Evolutionary conservation across 2,797 vertebrate species (phyloP).

Genomic region (Hippocampus kuda): DNA sequence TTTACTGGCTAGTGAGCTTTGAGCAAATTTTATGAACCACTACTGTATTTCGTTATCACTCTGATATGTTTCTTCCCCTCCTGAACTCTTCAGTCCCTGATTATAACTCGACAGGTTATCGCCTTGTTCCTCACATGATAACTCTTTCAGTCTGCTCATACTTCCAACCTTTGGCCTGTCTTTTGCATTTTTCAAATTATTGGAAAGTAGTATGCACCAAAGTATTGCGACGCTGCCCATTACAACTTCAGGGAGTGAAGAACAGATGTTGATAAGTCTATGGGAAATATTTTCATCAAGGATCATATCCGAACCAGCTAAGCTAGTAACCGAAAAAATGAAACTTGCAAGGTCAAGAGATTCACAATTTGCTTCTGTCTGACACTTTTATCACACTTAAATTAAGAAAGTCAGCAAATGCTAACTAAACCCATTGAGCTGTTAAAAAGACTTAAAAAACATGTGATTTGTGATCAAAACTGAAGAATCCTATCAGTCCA

Average conservation of each 20-base stretch:
- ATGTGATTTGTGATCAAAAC: no score
- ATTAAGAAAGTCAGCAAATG: no score
- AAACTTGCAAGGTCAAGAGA: background rate
- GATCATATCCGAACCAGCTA: no score
- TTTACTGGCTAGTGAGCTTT: constrained; percentile 11
- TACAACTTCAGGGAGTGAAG: background rate
- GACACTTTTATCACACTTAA: background rate
- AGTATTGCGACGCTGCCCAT: background rate
- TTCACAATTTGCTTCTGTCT: background rate
- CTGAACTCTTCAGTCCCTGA: constrained; percentile 18
- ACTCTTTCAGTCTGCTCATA: background rate
- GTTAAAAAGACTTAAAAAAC: no score
- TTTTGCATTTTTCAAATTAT: background rate
- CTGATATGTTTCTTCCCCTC: constrained; percentile 16
- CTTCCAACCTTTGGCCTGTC: background rate
- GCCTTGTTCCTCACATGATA: constrained; percentile 3
- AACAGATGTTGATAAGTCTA: background rate
- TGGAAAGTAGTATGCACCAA: background rate
- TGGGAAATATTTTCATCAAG: no score
- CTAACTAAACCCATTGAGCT: no score
- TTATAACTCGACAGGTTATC: constrained; percentile 28
- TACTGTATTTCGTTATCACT: constrained; percentile 26
- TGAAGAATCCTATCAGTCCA: no score
- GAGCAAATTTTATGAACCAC: constrained; percentile 10
- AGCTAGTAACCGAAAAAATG: background rate